A percentile compares a stretch with the other conserved stretches of the same genome.
These are phyloP conservation scores for Rhinoderma darwinii DNA, from an alignment of 2,113 vertebrate species.

Conservation along the genomic window DNA sequence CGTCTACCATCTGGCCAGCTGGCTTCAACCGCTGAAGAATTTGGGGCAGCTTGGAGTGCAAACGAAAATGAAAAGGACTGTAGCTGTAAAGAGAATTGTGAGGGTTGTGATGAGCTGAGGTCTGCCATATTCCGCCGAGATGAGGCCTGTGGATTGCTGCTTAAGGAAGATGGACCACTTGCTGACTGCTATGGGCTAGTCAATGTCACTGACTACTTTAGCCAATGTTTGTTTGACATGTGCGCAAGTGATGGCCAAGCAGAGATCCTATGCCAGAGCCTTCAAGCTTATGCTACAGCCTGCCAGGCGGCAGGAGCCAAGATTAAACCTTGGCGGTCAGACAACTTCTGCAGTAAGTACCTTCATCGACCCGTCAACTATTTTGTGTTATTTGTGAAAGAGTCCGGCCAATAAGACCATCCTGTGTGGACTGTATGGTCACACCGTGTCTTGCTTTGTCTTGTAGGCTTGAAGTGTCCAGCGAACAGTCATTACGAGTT, in stretches of 20 bases:
- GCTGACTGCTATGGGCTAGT: conserved; percentile 68
- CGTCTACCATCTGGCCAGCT: conserved; percentile 63
- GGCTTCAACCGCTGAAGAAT: conserved; percentile 55
- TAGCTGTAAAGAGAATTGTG: conserved; percentile 65
- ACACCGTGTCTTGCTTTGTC: not conserved
- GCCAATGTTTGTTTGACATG: conserved; percentile 73
- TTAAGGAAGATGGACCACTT: conserved; percentile 67
- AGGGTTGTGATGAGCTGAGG: conserved; percentile 63
- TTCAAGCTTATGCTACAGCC: conserved; percentile 71
- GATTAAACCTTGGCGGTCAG: conserved; percentile 72
- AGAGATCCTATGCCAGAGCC: conserved; percentile 68
- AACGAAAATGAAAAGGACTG: conserved; percentile 62
- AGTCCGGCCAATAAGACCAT: not conserved
- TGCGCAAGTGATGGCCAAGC: conserved; percentile 66
- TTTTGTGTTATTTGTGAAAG: not conserved
- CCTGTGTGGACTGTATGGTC: not conserved
- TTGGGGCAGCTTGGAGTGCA: conserved; percentile 69
- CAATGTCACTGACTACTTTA: conserved; percentile 66
- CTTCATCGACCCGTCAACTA: not conserved
- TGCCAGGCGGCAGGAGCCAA: conserved; percentile 70
- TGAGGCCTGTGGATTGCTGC: conserved; percentile 69
- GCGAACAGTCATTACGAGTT: conserved; percentile 72
- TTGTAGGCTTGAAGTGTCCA: conserved; percentile 62
- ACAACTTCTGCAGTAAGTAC: conserved; percentile 72
- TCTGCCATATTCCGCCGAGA: conserved; percentile 58